Conservation (phyloP, 92 coral and sea anemone species). For the Palythoa grandiflora region DNA sequence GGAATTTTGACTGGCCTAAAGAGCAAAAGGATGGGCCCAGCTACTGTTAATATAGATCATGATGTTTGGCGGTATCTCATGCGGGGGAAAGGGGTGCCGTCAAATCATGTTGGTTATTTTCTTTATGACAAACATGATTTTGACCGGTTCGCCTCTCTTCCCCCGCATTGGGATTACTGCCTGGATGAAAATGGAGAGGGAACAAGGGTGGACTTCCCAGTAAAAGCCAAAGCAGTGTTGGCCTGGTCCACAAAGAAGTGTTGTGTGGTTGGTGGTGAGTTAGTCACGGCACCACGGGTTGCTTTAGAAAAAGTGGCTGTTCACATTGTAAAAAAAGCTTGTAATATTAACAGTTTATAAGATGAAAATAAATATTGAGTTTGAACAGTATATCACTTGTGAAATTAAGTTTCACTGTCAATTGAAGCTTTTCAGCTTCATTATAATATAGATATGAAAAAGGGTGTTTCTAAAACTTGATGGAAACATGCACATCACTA, state of each 20-base stretch:
- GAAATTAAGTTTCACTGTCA: too few relatives aligned
- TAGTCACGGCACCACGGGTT: slow-evolving; percentile 49
- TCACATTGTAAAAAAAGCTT: too few relatives aligned
- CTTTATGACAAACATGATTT: slow-evolving; percentile 64
- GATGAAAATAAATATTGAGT: not conserved
- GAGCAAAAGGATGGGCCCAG: slow-evolving; percentile 43
- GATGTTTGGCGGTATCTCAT: slow-evolving; percentile 68
- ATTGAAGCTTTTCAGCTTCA: too few relatives aligned
- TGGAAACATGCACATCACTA: too few relatives aligned
- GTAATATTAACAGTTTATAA: not conserved
- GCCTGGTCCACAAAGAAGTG: slow-evolving; percentile 54
- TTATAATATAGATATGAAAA: not conserved
- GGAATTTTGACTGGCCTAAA: slow-evolving; percentile 57
- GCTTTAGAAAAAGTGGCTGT: slow-evolving; percentile 9
- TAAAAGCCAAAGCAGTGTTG: slow-evolving; percentile 57
- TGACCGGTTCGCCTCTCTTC: slow-evolving; percentile 55
- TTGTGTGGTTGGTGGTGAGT: slow-evolving; percentile 21
- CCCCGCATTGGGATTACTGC: slow-evolving; percentile 62
- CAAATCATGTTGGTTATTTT: slow-evolving; percentile 56
- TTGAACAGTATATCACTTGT: too few relatives aligned
- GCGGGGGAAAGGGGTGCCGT: slow-evolving; percentile 46
- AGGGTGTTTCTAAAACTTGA: not conserved
- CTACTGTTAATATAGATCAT: slow-evolving; percentile 45
- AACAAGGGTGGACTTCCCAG: slow-evolving; percentile 37
- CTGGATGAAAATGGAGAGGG: slow-evolving; percentile 62